Percentiles rank a stretch among this genome's conserved stretches.
Evolutionary conservation across 1,140 invertebrate species (phyloP).

Genomic region (Drosophila kurseongensis): DNA sequence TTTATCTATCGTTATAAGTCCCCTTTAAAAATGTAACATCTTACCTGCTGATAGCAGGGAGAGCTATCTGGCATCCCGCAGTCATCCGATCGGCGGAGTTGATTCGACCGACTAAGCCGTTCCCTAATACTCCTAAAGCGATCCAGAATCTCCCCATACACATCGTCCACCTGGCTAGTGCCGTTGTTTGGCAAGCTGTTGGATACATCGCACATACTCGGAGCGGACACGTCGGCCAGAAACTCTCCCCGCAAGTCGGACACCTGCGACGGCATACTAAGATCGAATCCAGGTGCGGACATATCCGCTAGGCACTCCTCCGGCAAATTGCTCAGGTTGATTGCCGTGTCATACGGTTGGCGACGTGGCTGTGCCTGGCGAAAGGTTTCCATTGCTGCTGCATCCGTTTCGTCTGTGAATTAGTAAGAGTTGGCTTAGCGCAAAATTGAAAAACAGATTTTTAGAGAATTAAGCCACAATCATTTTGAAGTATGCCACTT

Average conservation of each 20-base stretch:
- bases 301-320: constrained; percentile 43
- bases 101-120: not conserved
- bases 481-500: no score
- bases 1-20: not conserved
- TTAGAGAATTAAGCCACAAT: no score
- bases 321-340: constrained; percentile 37
- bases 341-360: not conserved
- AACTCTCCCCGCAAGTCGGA: constrained; percentile 1
- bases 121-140: constrained; percentile 23
- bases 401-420: constrained; percentile 38
- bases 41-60: constrained; percentile 1
- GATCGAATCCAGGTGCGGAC: constrained; percentile 26
- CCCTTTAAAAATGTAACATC: not conserved
- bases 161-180: constrained; percentile 17
- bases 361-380: constrained; percentile 21
- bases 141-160: constrained; percentile 52
- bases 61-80: not conserved
- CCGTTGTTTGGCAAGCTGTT: not conserved
- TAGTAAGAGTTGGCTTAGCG: no score
- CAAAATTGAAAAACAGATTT: no score
- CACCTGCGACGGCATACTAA: constrained; percentile 2
- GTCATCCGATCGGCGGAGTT: not conserved
- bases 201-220: constrained; percentile 3
- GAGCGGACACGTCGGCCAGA: constrained; percentile 6
- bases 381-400: constrained; percentile 15